Base-by-base conservation (phyloP, 2,113 vertebrate species). In the Oophaga pumilio region DNA sequence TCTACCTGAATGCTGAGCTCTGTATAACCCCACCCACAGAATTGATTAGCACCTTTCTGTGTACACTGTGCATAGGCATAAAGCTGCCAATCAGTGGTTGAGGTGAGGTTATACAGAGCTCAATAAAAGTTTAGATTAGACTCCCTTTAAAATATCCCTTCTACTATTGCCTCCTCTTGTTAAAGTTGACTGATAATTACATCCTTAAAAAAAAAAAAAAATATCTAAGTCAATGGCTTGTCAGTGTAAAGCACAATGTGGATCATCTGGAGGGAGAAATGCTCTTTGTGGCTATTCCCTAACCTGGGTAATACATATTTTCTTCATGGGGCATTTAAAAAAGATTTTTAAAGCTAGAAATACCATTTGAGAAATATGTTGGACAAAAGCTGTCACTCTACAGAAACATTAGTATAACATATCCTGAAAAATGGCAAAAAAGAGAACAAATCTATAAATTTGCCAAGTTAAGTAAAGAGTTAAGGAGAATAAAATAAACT, bases 401-500 rank as follows among this genome's bases (percentile, higher is more conserved):
- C 1, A 76, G 20, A 3, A 52, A 50, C 18, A 50, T 76, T 76
- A 18, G 2, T 22, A 50, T 20, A 43, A 18, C 15, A 43, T 43
- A 73, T 17, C 43, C 20, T 53, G 60, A 82, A 83, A 52, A 68
- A 52, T 66, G 8, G 62, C 43, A 84, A 53, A 33, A 33, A 10
- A 20, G 13, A 18, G 43, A 73, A 73, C 15, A 74, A 50, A 22
- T 20, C 43, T 50, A 49, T 74, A 22, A 74, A 74, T 18, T 50
- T 74, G 71, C 10, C 50, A 53, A 15, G 56, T 22, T 13, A 43
- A 57, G 24, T 60, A 71, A 17, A 87, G 56, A n/a, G 80, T 87
- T 82, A 87, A 83, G 33, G 10, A 80, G 52, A 13, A 80, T 59
- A 33, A 62, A 87, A 56, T 69, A 28, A 56, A 80, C 53, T 24